Evolutionary conservation across 2,113 vertebrate genomes (phyloP).

Genomic region (Ctenomys sociabilis): DNA sequence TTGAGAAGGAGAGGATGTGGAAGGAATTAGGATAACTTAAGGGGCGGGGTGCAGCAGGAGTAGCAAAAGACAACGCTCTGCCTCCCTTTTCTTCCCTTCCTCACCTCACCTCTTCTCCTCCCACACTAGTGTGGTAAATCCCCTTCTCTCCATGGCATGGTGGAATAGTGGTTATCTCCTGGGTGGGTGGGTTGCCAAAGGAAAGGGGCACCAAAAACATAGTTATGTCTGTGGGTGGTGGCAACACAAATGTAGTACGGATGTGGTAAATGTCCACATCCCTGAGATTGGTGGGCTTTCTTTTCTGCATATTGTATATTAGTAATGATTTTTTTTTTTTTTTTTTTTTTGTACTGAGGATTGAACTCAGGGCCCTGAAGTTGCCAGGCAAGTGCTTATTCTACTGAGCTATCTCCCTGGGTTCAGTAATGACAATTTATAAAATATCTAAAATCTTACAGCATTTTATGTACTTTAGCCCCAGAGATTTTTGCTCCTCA

Average conservation of each 20-base stretch:
- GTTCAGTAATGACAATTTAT: slow-evolving; percentile 6
- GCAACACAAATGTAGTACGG: neutral
- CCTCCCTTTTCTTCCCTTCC: neutral
- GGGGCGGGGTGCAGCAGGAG: neutral
- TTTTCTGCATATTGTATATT: neutral
- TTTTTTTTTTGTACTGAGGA: too few species aligned
- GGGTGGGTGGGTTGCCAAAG: neutral
- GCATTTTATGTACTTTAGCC: neutral
- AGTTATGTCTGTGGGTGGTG: neutral
- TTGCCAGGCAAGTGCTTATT: too few species aligned
- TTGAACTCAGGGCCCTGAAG: too few species aligned
- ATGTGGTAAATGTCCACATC: neutral
- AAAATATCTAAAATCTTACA: neutral
- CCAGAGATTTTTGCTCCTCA: neutral
- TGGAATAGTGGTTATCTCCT: neutral
- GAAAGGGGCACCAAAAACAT: neutral
- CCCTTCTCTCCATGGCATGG: too few species aligned
- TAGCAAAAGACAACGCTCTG: neutral
- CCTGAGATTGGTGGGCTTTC: neutral
- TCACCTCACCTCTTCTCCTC: neutral
- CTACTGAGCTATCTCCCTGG: too few species aligned
- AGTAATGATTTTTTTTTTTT: too few species aligned
- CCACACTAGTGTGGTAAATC: neutral
- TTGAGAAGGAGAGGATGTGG: neutral
- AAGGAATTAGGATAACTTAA: neutral